Conservation (phyloP, 2,888 invertebrate species). For the Tetranychus piercei region DNA sequence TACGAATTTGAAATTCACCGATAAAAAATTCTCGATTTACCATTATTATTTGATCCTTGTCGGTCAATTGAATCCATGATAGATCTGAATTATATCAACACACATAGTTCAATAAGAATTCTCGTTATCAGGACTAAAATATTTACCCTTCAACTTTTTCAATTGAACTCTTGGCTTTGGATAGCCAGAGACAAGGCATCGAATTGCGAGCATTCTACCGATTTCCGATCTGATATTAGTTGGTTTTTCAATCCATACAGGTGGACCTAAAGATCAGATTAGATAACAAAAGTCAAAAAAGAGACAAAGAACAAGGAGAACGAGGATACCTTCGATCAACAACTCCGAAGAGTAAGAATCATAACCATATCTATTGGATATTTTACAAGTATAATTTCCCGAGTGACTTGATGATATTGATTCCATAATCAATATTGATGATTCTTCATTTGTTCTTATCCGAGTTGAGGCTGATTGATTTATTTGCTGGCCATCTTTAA, state of each 20-base stretch:
- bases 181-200: neutral
- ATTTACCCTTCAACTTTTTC: neutral
- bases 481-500: neutral
- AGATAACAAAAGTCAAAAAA: neutral
- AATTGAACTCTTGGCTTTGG: neutral
- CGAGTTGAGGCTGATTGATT: neutral
- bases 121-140: too few species aligned
- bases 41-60: neutral
- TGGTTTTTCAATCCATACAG: neutral
- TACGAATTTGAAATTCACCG: neutral
- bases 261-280: neutral
- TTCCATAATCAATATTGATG: neutral
- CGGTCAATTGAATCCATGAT: neutral
- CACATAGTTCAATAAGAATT: neutral
- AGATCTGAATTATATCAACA: neutral
- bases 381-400: slow-evolving; percentile 2
- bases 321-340: neutral
- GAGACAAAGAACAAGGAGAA: neutral
- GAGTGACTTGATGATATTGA: neutral
- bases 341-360: neutral
- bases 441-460: neutral
- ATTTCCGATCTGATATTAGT: neutral
- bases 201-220: neutral
- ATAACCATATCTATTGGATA: neutral
- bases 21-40: neutral